These are phyloP conservation scores for Pluvianellus socialis DNA, from an alignment of 2,113 vertebrate genomes.

Conservation along the genomic window DNA sequence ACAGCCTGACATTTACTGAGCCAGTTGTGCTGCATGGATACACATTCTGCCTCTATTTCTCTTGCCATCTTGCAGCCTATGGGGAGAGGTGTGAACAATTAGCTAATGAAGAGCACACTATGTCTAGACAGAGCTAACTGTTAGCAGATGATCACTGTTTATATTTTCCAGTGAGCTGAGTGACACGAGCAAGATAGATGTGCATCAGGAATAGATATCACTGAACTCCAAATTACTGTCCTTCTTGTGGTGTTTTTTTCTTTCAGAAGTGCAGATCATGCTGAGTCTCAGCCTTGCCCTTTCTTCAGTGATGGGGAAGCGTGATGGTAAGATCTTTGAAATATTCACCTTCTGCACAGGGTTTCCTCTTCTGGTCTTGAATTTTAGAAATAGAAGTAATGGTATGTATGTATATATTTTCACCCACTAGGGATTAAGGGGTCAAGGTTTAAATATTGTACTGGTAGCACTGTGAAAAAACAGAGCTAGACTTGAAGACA, in stretches of 20 bases:
- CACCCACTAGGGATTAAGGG: not conserved
- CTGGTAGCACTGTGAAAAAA: not conserved
- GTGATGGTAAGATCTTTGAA: not conserved
- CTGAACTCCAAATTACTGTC: not conserved
- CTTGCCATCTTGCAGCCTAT: not conserved
- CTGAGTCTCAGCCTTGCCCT: not conserved
- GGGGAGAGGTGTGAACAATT: conserved; percentile 41
- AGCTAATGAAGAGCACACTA: conserved; percentile 14
- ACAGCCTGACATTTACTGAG: not conserved
- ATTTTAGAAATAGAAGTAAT: not conserved
- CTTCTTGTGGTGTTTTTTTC: not conserved
- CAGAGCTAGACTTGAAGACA: not conserved
- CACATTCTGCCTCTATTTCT: not conserved
- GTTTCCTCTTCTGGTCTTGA: not conserved
- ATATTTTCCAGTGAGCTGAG: not conserved
- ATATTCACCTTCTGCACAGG: not conserved
- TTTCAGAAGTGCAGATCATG: not conserved
- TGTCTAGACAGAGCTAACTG: conserved; percentile 58
- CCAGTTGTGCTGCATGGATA: not conserved
- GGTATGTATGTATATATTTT: too few relatives aligned
- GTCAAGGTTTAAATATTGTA: not conserved
- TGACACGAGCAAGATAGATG: not conserved
- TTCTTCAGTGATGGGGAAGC: not conserved
- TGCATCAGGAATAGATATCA: not conserved
- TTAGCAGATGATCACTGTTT: conserved; percentile 32